These are phyloP conservation scores for Balearica regulorum DNA, from an alignment of 2,797 vertebrate species.

Conservation along the genomic window DNA sequence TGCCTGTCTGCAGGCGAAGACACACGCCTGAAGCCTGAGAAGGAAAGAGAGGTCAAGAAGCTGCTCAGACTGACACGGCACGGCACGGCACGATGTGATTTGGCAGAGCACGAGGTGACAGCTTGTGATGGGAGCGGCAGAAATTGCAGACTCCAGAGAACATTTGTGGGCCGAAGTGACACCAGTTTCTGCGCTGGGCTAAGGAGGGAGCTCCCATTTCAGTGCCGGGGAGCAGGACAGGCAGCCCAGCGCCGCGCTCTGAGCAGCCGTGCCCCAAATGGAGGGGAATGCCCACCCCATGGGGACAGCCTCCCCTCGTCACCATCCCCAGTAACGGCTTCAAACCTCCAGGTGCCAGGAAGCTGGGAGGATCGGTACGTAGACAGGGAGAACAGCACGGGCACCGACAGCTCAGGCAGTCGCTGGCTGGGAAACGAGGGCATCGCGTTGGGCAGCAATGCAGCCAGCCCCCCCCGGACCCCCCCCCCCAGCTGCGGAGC, in stretches of 20 bases:
- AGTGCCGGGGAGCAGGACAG: neutral
- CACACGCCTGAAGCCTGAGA: neutral
- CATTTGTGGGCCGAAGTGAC: neutral
- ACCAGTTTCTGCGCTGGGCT: neutral
- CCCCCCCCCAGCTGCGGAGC: too few species aligned
- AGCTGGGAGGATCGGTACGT: accelerated
- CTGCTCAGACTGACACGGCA: neutral
- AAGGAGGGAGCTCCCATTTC: neutral
- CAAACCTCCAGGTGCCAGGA: neutral
- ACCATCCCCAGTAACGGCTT: accelerated
- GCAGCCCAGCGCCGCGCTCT: neutral
- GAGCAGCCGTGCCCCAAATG: neutral
- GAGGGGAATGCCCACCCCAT: accelerated
- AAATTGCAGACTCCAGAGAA: neutral
- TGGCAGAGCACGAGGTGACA: neutral
- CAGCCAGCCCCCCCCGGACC: neutral
- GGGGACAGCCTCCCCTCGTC: accelerated
- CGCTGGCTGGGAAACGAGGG: neutral
- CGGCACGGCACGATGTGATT: neutral
- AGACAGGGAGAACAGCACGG: neutral
- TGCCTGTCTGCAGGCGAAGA: neutral
- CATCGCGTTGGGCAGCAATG: neutral
- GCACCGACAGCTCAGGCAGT: neutral
- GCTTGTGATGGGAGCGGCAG: neutral
- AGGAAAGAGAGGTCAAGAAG: neutral